These are phyloP conservation scores for Colossoma macropomum DNA, from an alignment of 2,113 vertebrate genomes.

Conservation along the genomic window DNA sequence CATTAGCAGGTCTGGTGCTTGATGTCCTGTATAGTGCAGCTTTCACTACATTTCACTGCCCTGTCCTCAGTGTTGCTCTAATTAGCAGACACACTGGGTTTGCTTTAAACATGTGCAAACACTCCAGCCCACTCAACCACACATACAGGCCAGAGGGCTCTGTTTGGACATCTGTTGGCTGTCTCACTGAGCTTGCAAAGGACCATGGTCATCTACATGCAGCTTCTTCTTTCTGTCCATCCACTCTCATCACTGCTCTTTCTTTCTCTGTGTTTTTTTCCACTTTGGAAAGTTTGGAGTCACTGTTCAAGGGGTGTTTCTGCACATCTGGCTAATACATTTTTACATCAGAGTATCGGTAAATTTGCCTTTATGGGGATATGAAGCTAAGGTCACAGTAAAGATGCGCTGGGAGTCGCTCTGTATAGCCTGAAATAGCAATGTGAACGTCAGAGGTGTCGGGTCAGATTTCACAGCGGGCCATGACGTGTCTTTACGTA, in stretches of 20 bases:
- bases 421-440: no score
- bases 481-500: no score
- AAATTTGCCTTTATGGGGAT: no score
- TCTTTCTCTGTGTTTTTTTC: not conserved
- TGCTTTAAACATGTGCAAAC: conserved; percentile 35
- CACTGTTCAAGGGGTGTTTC: not conserved
- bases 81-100: conserved; percentile 35
- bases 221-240: not conserved
- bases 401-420: no score
- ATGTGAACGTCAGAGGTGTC: no score
- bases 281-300: not conserved
- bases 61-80: not conserved
- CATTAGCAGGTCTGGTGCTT: not conserved
- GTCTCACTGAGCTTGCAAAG: conserved; percentile 16
- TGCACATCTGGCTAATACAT: no score
- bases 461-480: no score
- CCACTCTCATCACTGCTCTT: not conserved
- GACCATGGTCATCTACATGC: not conserved
- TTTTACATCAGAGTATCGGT: no score
- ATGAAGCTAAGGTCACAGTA: no score
- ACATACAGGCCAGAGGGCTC: conserved; percentile 13
- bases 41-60: not conserved
- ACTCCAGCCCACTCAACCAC: conserved; percentile 9
- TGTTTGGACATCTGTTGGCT: conserved; percentile 56
- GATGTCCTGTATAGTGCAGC: not conserved